Conservation (phyloP, 2,797 vertebrate genomes). For the Aulostomus chinensis region DNA sequence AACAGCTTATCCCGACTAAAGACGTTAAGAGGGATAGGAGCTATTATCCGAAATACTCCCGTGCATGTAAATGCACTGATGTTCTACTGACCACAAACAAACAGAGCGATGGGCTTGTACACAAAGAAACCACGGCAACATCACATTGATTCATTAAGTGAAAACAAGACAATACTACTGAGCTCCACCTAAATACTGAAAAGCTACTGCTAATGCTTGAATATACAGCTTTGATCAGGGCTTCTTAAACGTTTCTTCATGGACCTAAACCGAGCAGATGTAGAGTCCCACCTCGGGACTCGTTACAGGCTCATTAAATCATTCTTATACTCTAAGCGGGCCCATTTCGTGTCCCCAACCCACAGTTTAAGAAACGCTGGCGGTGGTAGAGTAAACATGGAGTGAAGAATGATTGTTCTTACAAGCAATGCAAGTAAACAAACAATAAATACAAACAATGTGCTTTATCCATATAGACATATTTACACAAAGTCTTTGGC, state of each 20-base stretch:
- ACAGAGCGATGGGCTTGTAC: constrained; percentile 69
- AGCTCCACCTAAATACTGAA: constrained; percentile 87
- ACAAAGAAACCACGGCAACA: constrained; percentile 86
- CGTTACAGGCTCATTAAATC: constrained; percentile 20
- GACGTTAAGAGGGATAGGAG: constrained; percentile 46
- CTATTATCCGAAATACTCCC: constrained; percentile 44
- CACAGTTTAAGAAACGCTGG: constrained; percentile 61
- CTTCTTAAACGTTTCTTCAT: constrained; percentile 61
- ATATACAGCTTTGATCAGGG: constrained; percentile 80
- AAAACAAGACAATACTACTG: constrained; percentile 83
- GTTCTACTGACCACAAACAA: constrained; percentile 79
- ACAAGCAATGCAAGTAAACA: constrained; percentile 95
- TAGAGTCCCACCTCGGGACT: constrained; percentile 13
- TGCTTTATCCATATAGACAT: constrained; percentile 99
- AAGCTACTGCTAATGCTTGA: constrained; percentile 89
- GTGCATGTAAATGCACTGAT: constrained; percentile 42
- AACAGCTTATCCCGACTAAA: constrained; percentile 55
- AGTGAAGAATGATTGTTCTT: constrained; percentile 90
- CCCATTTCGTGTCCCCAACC: constrained; percentile 25
- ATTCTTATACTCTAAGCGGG: constrained; percentile 7
- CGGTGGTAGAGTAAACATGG: constrained; percentile 75
- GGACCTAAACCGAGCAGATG: constrained; percentile 38
- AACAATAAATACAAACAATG: constrained; percentile 98
- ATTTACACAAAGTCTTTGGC: constrained; percentile 99
- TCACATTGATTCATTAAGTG: constrained; percentile 77